Conservation (phyloP, 2,113 vertebrate genomes). For the Lycaon pictus region DNA sequence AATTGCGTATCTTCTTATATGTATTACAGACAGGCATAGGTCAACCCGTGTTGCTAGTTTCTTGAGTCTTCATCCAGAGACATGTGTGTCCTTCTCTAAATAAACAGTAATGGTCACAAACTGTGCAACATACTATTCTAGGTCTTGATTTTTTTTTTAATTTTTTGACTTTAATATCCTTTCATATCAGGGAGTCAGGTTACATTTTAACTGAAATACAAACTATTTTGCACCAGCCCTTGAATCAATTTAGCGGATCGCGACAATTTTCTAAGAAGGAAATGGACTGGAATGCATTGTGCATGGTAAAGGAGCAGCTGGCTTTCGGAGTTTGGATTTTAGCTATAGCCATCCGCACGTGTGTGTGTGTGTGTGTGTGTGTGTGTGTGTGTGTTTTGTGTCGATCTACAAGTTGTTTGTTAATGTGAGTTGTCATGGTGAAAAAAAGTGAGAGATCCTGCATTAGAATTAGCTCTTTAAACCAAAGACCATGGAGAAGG, state of each 20-base stretch:
- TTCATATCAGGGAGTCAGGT: background rate
- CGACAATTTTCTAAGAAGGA: background rate
- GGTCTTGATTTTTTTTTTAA: background rate
- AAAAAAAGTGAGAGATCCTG: background rate
- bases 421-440: background rate
- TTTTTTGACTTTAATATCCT: background rate
- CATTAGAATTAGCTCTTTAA: background rate
- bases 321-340: background rate
- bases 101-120: background rate
- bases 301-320: background rate
- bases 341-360: background rate
- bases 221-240: background rate
- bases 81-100: background rate
- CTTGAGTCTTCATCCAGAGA: background rate
- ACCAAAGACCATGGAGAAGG: background rate
- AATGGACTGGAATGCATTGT: background rate
- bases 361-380: background rate
- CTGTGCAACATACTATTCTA: background rate
- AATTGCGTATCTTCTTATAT: background rate
- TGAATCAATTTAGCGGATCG: background rate
- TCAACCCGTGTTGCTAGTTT: background rate
- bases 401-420: background rate
- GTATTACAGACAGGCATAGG: background rate
- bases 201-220: background rate
- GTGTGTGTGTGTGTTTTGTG: background rate